These are phyloP conservation scores for Troides aeacus DNA, from an alignment of 2,888 invertebrate genomes.

Conservation along the genomic window DNA sequence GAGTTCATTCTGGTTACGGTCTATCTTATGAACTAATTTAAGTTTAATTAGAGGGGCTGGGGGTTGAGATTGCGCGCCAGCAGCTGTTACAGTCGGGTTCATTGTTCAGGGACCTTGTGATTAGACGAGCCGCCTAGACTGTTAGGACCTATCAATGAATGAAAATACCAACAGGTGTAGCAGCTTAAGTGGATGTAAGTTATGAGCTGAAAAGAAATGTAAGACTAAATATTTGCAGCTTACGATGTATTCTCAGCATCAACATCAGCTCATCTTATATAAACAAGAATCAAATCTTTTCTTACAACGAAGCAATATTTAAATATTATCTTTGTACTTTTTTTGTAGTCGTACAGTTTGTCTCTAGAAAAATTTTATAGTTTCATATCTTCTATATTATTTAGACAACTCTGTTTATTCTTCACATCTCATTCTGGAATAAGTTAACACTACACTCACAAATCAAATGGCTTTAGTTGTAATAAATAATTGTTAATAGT, in stretches of 20 bases:
- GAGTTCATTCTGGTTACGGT: slow-evolving; percentile 32
- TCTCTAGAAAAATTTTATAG: neutral
- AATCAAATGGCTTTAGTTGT: neutral
- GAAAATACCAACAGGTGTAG: neutral
- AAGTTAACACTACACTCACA: neutral
- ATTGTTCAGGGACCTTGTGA: neutral
- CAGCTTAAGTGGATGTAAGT: neutral
- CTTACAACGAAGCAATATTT: neutral
- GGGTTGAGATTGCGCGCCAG: slow-evolving; percentile 30
- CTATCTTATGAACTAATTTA: slow-evolving; percentile 39
- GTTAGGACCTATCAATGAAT: neutral
- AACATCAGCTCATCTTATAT: neutral
- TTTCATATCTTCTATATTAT: neutral
- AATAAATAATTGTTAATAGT: neutral
- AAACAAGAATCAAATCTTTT: neutral
- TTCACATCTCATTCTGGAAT: neutral
- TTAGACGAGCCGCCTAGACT: slow-evolving; percentile 18
- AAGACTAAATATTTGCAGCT: slow-evolving; percentile 1
- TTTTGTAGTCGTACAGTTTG: neutral
- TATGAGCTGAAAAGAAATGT: neutral
- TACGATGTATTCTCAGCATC: neutral
- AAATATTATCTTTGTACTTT: neutral
- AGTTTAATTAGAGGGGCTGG: slow-evolving; percentile 45
- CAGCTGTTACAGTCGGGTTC: slow-evolving; percentile 53
- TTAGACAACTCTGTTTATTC: neutral